phyloP scores from a whole-genome alignment of 2,797 vertebrate genomes.

The Poecilia picta region DNA sequence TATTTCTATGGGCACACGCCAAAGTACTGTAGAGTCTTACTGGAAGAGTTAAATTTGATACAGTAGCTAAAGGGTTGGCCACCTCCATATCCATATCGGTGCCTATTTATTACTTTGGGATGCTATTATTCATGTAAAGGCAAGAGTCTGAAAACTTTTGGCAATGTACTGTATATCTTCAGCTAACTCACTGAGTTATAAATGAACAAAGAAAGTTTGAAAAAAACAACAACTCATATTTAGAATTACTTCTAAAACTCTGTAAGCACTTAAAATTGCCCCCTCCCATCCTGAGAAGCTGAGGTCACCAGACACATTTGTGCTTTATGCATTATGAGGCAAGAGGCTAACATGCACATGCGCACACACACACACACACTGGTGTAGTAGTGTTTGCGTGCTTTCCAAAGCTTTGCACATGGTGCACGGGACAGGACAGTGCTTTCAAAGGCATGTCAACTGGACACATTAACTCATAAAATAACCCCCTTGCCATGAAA shows the following conservation, averaged over 20 bases:
- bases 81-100: background rate
- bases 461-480: constrained; percentile 85
- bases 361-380: constrained; percentile 30
- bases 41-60: background rate
- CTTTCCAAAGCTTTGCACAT: constrained; percentile 55
- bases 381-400: constrained; percentile 60
- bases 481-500: constrained; percentile 80
- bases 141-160: background rate
- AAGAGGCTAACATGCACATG: constrained; percentile 44
- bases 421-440: constrained; percentile 75
- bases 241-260: constrained; percentile 6
- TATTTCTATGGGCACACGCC: background rate
- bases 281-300: constrained; percentile 18
- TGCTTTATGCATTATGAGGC: constrained; percentile 44
- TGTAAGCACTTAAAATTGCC: background rate
- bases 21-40: background rate
- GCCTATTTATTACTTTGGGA: background rate
- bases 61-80: background rate
- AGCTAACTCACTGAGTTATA: background rate
- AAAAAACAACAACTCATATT: background rate
- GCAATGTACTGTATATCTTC: background rate
- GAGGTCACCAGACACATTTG: constrained; percentile 42
- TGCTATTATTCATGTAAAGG: background rate
- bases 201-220: background rate
- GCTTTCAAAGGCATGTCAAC: constrained; percentile 82